phyloP scores from a whole-genome alignment of 2,113 vertebrate species.

The Scatophagus argus region DNA sequence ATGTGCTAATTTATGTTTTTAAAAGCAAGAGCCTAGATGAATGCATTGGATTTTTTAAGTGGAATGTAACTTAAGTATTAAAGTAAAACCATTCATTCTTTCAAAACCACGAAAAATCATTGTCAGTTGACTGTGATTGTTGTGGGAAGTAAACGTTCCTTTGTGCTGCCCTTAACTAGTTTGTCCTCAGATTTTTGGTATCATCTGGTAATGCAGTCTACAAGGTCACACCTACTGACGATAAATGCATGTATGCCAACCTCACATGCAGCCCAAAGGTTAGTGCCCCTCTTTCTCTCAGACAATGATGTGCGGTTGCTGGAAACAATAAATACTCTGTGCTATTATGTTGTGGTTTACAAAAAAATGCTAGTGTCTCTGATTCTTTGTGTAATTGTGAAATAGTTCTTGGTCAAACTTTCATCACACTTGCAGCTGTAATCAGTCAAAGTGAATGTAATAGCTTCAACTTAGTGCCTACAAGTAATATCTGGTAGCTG shows the following conservation, averaged over 20 bases:
- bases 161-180: conserved; percentile 63
- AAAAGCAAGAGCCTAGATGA: neutral
- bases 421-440: neutral
- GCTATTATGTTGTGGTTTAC: neutral
- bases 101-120: too few species aligned
- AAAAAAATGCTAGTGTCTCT: neutral
- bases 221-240: conserved; percentile 88
- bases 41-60: neutral
- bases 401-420: conserved; percentile 1
- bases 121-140: neutral
- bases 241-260: conserved; percentile 89
- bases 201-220: conserved; percentile 93
- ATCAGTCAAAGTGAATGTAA: conserved; percentile 27
- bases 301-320: neutral
- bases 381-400: neutral
- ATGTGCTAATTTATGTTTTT: neutral
- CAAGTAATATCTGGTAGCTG: neutral
- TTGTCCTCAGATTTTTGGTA: conserved; percentile 88
- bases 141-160: neutral
- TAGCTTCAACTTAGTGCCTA: conserved; percentile 13
- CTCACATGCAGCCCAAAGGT: conserved; percentile 91
- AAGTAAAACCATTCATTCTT: neutral
- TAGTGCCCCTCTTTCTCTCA: conserved; percentile 47
- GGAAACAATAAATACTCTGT: neutral
- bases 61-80: neutral